These are phyloP conservation scores for Dolichomitus sp. DNA, from an alignment of 2,888 invertebrate species.

Conservation along the genomic window DNA sequence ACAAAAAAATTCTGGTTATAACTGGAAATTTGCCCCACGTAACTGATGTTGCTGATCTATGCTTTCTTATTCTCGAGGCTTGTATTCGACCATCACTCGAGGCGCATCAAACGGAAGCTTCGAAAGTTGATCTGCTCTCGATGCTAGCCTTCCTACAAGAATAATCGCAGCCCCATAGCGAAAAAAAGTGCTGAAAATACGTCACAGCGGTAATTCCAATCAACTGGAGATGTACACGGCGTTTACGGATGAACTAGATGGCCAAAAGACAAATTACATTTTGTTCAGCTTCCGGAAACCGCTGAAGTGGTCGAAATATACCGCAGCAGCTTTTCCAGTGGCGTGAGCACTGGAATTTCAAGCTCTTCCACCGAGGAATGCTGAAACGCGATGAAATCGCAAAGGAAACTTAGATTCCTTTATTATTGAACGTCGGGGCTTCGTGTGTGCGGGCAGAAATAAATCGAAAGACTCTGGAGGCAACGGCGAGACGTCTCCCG, in stretches of 20 bases:
- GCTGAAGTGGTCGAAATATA: conserved; percentile 87
- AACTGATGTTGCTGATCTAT: conserved; percentile 78
- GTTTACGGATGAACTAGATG: conserved; percentile 82
- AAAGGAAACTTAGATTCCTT: neutral
- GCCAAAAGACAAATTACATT: conserved; percentile 86
- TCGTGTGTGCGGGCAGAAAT: neutral
- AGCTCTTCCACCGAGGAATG: conserved; percentile 88
- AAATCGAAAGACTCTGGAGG: conserved; percentile 7
- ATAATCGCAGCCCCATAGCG: conserved; percentile 86
- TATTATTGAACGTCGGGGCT: neutral
- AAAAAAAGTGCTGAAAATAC: conserved; percentile 82
- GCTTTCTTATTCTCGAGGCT: conserved; percentile 88
- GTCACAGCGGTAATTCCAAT: conserved; percentile 80
- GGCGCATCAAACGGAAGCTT: conserved; percentile 89
- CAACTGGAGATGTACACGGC: conserved; percentile 81
- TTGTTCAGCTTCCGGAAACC: conserved; percentile 87
- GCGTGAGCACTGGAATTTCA: conserved; percentile 89
- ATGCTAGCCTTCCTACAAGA: conserved; percentile 82
- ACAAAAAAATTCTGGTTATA: conserved; percentile 85
- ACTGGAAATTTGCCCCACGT: conserved; percentile 68
- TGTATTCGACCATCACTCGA: conserved; percentile 92
- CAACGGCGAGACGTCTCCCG: neutral
- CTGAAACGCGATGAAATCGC: conserved; percentile 66
- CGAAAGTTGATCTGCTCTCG: conserved; percentile 86
- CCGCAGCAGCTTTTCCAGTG: conserved; percentile 89